phyloP scores from a whole-genome alignment of 2,797 vertebrate genomes.

The Tragopan temminckii region DNA sequence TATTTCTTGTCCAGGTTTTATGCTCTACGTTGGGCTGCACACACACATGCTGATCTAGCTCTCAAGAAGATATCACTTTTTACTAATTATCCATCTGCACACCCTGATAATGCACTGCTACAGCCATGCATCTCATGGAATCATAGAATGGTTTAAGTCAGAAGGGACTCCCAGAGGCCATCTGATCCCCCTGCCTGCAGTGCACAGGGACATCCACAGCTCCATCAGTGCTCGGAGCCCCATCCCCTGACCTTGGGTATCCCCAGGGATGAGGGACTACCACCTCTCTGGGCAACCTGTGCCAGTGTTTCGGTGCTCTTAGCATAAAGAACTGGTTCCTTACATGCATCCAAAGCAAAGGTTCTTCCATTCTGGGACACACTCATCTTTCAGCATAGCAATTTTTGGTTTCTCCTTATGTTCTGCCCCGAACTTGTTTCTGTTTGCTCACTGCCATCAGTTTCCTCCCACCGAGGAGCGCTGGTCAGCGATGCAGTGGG shows the following conservation, averaged over 20 bases:
- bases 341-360: neutral
- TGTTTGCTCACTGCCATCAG: neutral
- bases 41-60: fast-evolving
- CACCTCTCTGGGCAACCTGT: no score
- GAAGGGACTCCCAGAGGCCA: no score
- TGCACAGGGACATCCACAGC: no score
- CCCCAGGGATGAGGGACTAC: no score
- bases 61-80: neutral
- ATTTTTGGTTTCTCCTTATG: fast-evolving
- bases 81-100: neutral
- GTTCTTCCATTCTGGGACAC: fast-evolving
- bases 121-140: fast-evolving
- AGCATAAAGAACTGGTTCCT: no score
- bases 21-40: neutral
- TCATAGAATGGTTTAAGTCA: no score
- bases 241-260: no score
- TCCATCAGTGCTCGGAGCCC: no score
- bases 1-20: neutral
- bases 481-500: neutral
- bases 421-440: fast-evolving
- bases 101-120: fast-evolving
- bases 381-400: fast-evolving
- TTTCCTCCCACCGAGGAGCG: fast-evolving
- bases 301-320: no score
- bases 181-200: no score